Conservation (phyloP, 2,888 invertebrate species). For the Aphidoletes aphidimyza region DNA sequence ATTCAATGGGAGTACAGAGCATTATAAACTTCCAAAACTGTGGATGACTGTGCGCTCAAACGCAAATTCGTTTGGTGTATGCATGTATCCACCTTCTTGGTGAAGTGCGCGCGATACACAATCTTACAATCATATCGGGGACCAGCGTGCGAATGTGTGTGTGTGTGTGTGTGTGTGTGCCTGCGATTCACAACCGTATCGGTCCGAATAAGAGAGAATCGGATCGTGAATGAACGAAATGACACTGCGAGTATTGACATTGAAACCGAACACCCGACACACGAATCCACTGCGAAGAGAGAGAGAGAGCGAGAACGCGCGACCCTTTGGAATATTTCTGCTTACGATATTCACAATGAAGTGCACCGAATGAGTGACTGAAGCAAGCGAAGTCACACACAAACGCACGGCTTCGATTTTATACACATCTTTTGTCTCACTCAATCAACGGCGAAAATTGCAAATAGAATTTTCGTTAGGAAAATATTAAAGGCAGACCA, state of each 20-base stretch:
- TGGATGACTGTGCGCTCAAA: not conserved
- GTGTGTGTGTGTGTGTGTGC: not conserved
- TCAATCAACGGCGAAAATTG: not conserved
- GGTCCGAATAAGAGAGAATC: not conserved
- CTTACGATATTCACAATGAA: not conserved
- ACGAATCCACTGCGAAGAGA: not conserved
- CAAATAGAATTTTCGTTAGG: not conserved
- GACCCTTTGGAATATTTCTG: not conserved
- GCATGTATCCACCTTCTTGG: not conserved
- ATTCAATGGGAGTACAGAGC: not conserved
- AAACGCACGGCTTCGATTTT: not conserved
- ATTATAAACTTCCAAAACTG: not conserved
- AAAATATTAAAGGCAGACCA: not conserved
- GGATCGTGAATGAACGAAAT: not conserved
- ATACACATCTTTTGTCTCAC: not conserved
- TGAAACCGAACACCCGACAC: slow-evolving; percentile 40
- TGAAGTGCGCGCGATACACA: not conserved
- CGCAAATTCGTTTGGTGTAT: not conserved
- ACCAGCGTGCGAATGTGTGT: not conserved
- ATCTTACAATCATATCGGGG: not conserved
- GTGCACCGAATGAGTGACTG: not conserved
- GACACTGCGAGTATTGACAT: slow-evolving; percentile 48
- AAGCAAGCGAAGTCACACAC: not conserved
- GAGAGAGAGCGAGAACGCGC: not conserved
- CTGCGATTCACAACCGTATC: not conserved